Base-by-base conservation (phyloP, 1,140 invertebrate species). In the Saccostrea glomerata region DNA sequence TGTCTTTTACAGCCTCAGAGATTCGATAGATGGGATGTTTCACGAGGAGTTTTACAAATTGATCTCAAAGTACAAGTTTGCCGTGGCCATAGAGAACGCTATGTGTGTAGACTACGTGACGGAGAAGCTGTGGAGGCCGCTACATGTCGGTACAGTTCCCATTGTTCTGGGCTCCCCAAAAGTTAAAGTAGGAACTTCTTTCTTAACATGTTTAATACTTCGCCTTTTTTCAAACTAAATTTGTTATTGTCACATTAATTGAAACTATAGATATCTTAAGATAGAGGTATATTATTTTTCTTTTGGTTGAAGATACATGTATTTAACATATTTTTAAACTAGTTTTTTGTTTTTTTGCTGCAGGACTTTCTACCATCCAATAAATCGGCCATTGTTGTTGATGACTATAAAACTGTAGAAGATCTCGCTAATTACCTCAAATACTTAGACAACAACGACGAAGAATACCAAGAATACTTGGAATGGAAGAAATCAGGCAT, bases 31-130 rank as follows among this genome's bases (percentile, higher is more conserved):
- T 63, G 93, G 91, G 11, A 95, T 97, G 90, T 95, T 96, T 90
- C 95, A 96, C 88, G 93, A 95, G 13, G 96, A 97, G 63, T 96
- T 97, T 92, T 95, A 97, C 85, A 92, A 96, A 5, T 96, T 97
- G 86, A 95, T 97, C 47, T 96, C 96, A 6, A 95, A 95, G 85
- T 98, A 98, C 93, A 98, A 98, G 94, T 98, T 98, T 95, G 96
- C 97, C 40, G 95, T 98, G 84, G 96, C 98, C 0, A 97, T 98
- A 92, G 98, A 98, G 95, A 98, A 98, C 96, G 97, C 97, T 0
- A 95, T 97, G 54, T 98, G 98, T 94, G 95, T 97, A 23, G 98
- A 98, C 95, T 98, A 98, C 93, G 96, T 98, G 4, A 98, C 98
- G 4, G 98, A 98, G 95, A 98, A 98, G 93, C 96, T 98, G 66